Evolutionary conservation across 2,797 vertebrate genomes (phyloP).

Genomic region (Mormyrus proboscirostris): DNA sequence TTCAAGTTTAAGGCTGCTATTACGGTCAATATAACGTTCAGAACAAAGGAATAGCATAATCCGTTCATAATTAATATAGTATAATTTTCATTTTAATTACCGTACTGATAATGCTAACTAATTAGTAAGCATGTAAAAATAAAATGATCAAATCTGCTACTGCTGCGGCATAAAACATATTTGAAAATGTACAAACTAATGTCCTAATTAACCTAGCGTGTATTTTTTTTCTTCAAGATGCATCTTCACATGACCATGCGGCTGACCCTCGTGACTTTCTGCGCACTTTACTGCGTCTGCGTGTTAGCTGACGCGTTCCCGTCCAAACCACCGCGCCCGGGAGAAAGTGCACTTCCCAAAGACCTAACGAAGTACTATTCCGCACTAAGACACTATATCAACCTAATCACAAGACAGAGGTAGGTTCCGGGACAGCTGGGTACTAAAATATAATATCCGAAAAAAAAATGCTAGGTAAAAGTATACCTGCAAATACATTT

Average conservation of each 20-base stretch:
- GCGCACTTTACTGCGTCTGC: slow-evolving; percentile 71
- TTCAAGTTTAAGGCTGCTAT: neutral
- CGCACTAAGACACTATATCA: slow-evolving; percentile 89
- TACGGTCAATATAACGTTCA: neutral
- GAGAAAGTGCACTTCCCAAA: slow-evolving; percentile 74
- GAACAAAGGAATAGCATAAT: neutral
- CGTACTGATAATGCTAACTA: neutral
- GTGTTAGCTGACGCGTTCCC: slow-evolving; percentile 76
- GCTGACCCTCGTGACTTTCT: slow-evolving; percentile 66
- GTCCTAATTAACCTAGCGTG: neutral
- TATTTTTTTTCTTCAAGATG: slow-evolving; percentile 54
- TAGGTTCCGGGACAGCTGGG: slow-evolving; percentile 44
- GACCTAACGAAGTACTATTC: slow-evolving; percentile 87
- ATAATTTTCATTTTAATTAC: neutral
- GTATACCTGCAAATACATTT: neutral
- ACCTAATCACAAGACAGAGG: slow-evolving; percentile 92
- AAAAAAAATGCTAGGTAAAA: neutral
- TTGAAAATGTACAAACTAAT: neutral
- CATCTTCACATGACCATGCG: slow-evolving; percentile 61
- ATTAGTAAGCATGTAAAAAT: neutral
- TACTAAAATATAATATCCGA: neutral
- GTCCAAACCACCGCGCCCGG: slow-evolving; percentile 78
- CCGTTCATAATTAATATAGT: neutral
- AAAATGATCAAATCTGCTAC: neutral
- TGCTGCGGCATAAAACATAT: neutral